Percentiles rank a stretch among this genome's conserved stretches.
Conservation (phyloP, 2,113 vertebrate genomes). For the Lutjanus erythropterus region DNA sequence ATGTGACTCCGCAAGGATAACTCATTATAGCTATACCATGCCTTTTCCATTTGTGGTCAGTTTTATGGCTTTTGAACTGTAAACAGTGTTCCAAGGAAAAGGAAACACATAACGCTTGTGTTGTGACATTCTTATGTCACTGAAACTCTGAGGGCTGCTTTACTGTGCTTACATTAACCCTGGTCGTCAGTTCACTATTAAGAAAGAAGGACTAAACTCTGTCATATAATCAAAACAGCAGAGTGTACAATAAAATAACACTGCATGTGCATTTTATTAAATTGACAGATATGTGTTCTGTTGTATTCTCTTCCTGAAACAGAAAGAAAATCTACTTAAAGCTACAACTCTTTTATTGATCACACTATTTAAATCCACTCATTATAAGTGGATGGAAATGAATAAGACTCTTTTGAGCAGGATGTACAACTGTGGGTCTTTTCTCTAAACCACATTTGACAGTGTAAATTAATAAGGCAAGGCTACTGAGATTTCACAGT, state of each 20-base stretch:
- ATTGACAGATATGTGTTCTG: too few relatives aligned
- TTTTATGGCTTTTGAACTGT: conserved; percentile 77
- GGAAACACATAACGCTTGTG: conserved; percentile 63
- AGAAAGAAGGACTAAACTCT: not conserved
- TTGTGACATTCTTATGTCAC: conserved; percentile 64
- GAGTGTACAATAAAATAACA: conserved; percentile 41
- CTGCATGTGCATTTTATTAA: conserved; percentile 25
- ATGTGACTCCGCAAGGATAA: conserved; percentile 71
- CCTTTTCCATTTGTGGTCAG: conserved; percentile 74
- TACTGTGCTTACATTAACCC: conserved; percentile 38
- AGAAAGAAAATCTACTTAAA: conserved; percentile 9
- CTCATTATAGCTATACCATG: conserved; percentile 69
- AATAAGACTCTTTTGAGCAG: conserved; percentile 4
- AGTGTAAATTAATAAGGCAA: conserved; percentile 56
- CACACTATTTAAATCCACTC: conserved; percentile 1
- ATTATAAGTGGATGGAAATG: not conserved
- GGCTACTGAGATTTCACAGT: conserved; percentile 37
- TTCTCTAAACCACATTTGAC: conserved; percentile 36
- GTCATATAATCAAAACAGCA: conserved; percentile 46
- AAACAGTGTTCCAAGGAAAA: conserved; percentile 73
- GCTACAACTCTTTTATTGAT: conserved; percentile 25
- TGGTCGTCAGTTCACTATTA: conserved; percentile 13
- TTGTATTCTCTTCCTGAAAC: conserved; percentile 18
- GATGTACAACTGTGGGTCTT: conserved; percentile 3
- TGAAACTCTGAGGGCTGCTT: conserved; percentile 42